Evolutionary conservation across 2,888 invertebrate species (phyloP).

Genomic region (Hartigia nigra): DNA sequence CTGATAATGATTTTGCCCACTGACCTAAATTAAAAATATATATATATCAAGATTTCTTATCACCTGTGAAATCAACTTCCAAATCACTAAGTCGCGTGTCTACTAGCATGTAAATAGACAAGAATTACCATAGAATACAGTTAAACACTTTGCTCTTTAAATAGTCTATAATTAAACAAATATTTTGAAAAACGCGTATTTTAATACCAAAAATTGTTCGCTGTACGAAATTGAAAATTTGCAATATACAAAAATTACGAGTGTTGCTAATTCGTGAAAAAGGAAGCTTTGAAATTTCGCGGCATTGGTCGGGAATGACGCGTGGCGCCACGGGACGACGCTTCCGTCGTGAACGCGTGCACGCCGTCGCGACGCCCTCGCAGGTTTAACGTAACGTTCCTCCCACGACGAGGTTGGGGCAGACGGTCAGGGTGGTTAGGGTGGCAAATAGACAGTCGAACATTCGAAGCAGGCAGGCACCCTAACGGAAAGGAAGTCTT

Average conservation of each 20-base stretch:
- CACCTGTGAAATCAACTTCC: background rate
- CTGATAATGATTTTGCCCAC: background rate
- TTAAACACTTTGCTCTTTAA: too few relatives aligned
- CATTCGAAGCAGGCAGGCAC: background rate
- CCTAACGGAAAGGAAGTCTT: background rate
- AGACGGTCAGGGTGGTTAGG: background rate
- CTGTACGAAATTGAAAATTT: too few relatives aligned
- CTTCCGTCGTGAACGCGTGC: conserved; percentile 18
- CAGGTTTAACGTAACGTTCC: background rate
- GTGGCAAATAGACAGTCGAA: background rate
- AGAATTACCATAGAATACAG: background rate
- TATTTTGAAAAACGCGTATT: too few relatives aligned
- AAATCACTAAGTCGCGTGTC: background rate
- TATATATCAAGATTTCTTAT: background rate
- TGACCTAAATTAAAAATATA: background rate
- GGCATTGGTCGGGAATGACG: conserved; percentile 18
- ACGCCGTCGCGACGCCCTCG: conserved; percentile 34
- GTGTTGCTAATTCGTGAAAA: too few relatives aligned
- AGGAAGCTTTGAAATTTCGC: conserved; percentile 25
- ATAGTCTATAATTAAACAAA: too few relatives aligned
- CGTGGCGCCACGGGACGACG: conserved; percentile 49
- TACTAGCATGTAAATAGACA: background rate
- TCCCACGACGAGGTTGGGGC: conserved; percentile 3
- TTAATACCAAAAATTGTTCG: too few relatives aligned
- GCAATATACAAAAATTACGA: background rate